Evolutionary conservation across 37 sponge, comb jelly and placozoan species (phyloP).

Genomic region (Crambe crambe): DNA sequence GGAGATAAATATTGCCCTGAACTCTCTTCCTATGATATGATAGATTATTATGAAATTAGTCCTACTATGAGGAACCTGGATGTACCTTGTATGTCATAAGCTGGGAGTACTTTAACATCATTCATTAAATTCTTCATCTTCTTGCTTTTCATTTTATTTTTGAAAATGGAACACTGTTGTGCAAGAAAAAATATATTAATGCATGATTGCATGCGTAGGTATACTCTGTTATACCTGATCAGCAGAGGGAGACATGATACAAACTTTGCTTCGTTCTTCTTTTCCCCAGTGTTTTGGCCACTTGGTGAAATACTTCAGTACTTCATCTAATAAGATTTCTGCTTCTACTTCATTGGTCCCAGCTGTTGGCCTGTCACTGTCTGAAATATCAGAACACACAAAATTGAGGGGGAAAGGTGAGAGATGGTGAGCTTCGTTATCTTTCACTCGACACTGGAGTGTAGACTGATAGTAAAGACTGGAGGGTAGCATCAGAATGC

Average conservation of each 20-base stretch:
- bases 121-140: neutral
- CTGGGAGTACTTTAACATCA: slow-evolving; percentile 18
- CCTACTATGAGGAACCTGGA: neutral
- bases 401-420: slow-evolving; percentile 54
- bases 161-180: too few species aligned
- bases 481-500: slow-evolving; percentile 62
- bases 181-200: too few species aligned
- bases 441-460: slow-evolving; percentile 23
- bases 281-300: slow-evolving; percentile 60
- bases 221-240: slow-evolving; percentile 33
- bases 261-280: slow-evolving; percentile 22
- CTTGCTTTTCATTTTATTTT: neutral
- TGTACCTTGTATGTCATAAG: slow-evolving; percentile 53
- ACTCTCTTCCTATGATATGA: slow-evolving; percentile 59
- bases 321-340: slow-evolving; percentile 16
- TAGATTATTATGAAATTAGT: neutral
- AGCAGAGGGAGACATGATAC: slow-evolving; percentile 52
- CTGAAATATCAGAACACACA: slow-evolving; percentile 34
- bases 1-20: slow-evolving; percentile 52
- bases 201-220: too few species aligned
- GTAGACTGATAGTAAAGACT: slow-evolving; percentile 66
- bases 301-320: slow-evolving; percentile 19
- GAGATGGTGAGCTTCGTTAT: slow-evolving; percentile 38
- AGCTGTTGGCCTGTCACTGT: neutral
- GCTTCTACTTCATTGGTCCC: slow-evolving; percentile 28